Conservation (phyloP, 92 coral and sea anemone genomes). For the Virgularia gustaviana region DNA sequence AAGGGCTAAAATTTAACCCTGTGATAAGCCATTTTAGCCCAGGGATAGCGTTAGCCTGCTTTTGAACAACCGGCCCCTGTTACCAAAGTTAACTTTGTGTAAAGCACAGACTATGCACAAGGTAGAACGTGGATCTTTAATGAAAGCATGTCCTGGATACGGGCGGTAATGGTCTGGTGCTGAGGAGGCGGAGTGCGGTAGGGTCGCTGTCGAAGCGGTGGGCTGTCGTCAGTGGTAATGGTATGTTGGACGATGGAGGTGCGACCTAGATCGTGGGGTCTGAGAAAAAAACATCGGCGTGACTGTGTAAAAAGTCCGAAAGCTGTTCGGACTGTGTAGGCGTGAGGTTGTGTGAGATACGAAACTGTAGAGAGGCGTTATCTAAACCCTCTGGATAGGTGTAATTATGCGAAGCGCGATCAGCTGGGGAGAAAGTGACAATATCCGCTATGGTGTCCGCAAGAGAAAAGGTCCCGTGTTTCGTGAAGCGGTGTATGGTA, state of each 20-base stretch:
- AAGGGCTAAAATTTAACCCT: no score
- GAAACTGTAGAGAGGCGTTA: not conserved
- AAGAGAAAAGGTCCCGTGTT: conserved; percentile 15
- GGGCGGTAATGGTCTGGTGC: conserved; percentile 40
- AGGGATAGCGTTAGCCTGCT: no score
- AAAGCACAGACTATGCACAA: no score
- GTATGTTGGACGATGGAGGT: not conserved
- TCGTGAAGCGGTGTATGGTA: conserved; percentile 37
- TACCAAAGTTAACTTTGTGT: no score
- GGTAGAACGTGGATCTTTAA: no score
- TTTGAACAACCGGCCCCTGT: no score
- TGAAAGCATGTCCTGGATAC: conserved; percentile 51
- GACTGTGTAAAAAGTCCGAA: not conserved
- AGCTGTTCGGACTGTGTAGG: not conserved
- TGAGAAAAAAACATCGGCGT: not conserved
- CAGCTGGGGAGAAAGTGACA: conserved; percentile 2
- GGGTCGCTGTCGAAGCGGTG: conserved; percentile 53
- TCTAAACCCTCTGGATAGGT: not conserved
- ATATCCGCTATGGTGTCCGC: conserved; percentile 14
- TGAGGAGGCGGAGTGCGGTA: conserved; percentile 54
- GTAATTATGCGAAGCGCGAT: no score
- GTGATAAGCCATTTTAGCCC: no score
- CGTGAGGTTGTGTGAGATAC: not conserved
- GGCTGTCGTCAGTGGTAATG: conserved; percentile 13
- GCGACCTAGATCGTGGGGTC: not conserved